phyloP scores from a whole-genome alignment of 1,140 invertebrate species.

The Sinonovacula constricta region DNA sequence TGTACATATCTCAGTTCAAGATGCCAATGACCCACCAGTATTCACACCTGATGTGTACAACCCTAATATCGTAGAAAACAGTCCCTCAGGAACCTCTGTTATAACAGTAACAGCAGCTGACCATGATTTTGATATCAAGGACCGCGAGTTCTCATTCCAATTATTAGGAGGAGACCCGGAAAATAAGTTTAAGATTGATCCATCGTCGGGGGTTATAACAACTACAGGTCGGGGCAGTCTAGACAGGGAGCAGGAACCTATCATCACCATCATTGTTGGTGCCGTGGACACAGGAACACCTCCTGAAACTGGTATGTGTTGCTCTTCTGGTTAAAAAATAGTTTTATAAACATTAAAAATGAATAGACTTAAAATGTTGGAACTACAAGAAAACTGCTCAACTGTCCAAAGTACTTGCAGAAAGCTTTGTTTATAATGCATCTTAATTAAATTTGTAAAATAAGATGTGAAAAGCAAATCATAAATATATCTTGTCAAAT shows the following conservation, averaged over 20 bases:
- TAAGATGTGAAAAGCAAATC: too few relatives aligned
- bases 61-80: constrained; percentile 87
- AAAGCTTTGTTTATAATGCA: too few relatives aligned
- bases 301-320: constrained; percentile 83
- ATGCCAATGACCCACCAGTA: constrained; percentile 96
- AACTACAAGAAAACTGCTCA: too few relatives aligned
- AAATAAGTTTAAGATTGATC: constrained; percentile 93
- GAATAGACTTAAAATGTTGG: too few relatives aligned
- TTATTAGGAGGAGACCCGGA: constrained; percentile 91
- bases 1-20: constrained; percentile 94
- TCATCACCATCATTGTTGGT: constrained; percentile 90
- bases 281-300: constrained; percentile 92
- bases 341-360: too few relatives aligned
- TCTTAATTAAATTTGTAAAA: too few relatives aligned
- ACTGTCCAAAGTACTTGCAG: too few relatives aligned
- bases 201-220: constrained; percentile 81
- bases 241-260: constrained; percentile 89
- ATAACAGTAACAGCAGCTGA: constrained; percentile 91
- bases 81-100: constrained; percentile 85
- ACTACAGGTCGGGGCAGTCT: constrained; percentile 82
- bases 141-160: constrained; percentile 95
- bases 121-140: constrained; percentile 93
- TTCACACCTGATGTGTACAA: constrained; percentile 89
- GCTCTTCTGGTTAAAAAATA: too few relatives aligned
- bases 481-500: too few relatives aligned